Base-by-base conservation (phyloP, 2,113 vertebrate species). In the Oncorhynchus masou region DNA sequence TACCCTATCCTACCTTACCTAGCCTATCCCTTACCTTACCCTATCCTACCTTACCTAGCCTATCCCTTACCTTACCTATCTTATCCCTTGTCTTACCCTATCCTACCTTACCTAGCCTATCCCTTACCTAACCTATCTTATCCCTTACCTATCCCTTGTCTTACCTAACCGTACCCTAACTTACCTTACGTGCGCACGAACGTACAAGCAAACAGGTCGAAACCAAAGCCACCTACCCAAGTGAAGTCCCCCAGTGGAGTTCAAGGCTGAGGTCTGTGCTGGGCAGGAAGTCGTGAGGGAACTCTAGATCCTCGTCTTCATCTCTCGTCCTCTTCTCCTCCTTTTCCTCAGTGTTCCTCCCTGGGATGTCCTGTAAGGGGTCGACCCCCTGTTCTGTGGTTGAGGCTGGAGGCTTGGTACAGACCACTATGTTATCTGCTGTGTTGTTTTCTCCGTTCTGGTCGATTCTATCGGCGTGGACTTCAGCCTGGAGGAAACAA, bases 221-320 rank as follows among this genome's bases (percentile, higher is more conserved):
- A 49, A 5, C 22, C 20, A 71, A 27, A 65, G 72, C 64, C 27
- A 54, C 90, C 81, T 83, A 94, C 93, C 93, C 86, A 31, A 94
- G 84, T 1, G 92, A 89, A 3, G 88, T 82, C 85, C 90, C 91
- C 93, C 93, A 94, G 86, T 91, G 90, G 73, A 94, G 62, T 85
- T 94, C 93, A 27, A 90, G 90, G 85, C 91, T 91, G 74, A 94
- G 92, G 89, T 94, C 93, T 72, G 91, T 87, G 84, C 84, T 92
- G 78, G 93, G 93, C 70, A 94, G 91, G 81, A 94, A 87, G 80
- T 94, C 93, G 48, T 94, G 93, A 68, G 93, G 92, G 86, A 94
- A 94, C 89, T 93, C 93, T 0, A 94, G 87, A 80, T 94, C 93
- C 34, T 92, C 89, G 54, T 86, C 81, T 72, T 92, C 91, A 27